Evolutionary conservation across 2,113 vertebrate species (phyloP), one percentile per base, ranked within the genome.

Genomic region (Zapus hudsonius): DNA sequence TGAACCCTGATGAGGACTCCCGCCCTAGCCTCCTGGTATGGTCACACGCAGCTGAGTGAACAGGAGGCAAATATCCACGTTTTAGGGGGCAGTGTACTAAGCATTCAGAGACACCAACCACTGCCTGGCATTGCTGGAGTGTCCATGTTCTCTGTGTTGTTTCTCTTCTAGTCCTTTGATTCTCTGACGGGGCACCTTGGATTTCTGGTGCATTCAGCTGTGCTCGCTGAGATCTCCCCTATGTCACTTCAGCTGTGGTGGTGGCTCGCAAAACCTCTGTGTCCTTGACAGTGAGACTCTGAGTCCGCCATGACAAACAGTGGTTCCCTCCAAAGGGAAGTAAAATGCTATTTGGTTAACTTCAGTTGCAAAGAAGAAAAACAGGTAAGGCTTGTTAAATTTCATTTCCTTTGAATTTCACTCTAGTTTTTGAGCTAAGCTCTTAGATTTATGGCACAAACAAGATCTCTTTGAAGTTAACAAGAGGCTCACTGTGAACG

Each of bases 381-480:
- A n/a, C 38, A 79, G 29, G 29, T 29, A 25, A 73, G 7, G n/a
- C 40, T 42, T 81, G 29, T n/a, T 70, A 84, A 86, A 57, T 3
- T 75, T 47, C 36, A 87, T 64, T 73, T 23, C 40, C 70, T 91
- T 75, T 83, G 44, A 83, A 76, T 61, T 57, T 78, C n/a, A 31
- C 47, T 89, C 73, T 69, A 80, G 78, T 38, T 75, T 90, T 63
- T 84, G 29, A 78, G 31, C 57, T 63, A 59, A 74, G 44, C 36
- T 86, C 40, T 89, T 76, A 87, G 72, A 64, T 64, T 42, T 40
- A 36, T 59, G 81, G 61, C 40, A 89, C 44, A 88, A 83, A 89
- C 13, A 92, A 29, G 67, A 63, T 29, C 15, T 20, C 94, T 92
- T 83, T 84, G 67, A 82, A 93, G 55, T 67, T 87, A 93, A 75